Evolutionary conservation across 2,113 vertebrate species (phyloP).

Genomic region (Gymnorhina tibicen): DNA sequence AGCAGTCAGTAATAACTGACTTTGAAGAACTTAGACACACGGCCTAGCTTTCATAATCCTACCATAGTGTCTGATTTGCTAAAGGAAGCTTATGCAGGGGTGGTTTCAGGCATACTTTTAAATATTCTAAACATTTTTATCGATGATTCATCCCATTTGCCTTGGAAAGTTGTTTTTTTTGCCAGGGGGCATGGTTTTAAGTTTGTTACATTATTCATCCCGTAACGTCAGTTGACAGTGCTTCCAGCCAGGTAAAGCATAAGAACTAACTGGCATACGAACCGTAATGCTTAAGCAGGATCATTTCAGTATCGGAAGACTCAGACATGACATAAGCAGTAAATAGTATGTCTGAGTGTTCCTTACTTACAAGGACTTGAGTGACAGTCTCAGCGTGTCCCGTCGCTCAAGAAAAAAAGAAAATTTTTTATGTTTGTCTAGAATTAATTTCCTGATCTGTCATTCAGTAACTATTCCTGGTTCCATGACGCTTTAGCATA

Average conservation of each 20-base stretch:
- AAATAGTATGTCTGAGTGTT: not conserved
- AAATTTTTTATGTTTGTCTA: not conserved
- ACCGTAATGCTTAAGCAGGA: not conserved
- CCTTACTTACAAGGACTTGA: not conserved
- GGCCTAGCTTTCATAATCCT: not conserved
- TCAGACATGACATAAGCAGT: not conserved
- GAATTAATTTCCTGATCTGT: not conserved
- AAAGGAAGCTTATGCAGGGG: not conserved
- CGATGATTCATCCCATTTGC: conserved; percentile 3
- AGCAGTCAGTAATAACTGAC: not conserved
- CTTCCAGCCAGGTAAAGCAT: not conserved
- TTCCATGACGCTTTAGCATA: not conserved
- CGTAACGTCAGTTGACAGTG: not conserved
- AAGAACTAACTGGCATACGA: not conserved
- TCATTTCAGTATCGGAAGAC: not conserved
- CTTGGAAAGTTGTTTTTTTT: not conserved
- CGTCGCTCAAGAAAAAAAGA: not conserved
- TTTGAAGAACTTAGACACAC: not conserved
- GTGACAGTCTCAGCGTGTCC: not conserved
- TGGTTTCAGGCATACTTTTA: not conserved
- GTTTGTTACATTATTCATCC: conserved; percentile 16
- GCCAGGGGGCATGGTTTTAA: not conserved
- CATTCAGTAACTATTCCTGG: not conserved
- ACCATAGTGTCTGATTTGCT: not conserved
- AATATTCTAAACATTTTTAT: conserved; percentile 3